Conservation (phyloP, 2,888 invertebrate species). For the Drosophila stalkeri region DNA sequence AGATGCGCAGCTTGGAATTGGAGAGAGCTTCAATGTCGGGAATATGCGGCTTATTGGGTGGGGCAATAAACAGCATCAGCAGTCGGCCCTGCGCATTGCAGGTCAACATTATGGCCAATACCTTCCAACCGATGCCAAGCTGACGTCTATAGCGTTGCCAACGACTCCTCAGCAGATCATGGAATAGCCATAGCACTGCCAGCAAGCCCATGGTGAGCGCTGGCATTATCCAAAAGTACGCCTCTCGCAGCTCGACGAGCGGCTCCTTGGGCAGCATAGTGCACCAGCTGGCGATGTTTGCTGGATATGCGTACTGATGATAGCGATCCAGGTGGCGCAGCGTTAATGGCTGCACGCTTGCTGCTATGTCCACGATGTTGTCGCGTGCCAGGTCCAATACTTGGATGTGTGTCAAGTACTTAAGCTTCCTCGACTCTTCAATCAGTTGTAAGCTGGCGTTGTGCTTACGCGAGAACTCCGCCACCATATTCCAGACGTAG, state of each 20-base stretch:
- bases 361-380: conserved; percentile 54
- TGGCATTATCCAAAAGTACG: conserved; percentile 26
- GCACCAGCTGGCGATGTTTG: conserved; percentile 58
- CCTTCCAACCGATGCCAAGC: conserved; percentile 43
- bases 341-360: conserved; percentile 50
- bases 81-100: conserved; percentile 53
- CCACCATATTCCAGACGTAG: conserved; percentile 64
- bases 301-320: conserved; percentile 56
- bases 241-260: conserved; percentile 15
- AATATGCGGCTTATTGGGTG: conserved; percentile 35
- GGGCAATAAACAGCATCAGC: conserved; percentile 34
- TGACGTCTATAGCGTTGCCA: conserved; percentile 41
- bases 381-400: conserved; percentile 43
- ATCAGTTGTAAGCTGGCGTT: conserved; percentile 54
- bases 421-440: conserved; percentile 1
- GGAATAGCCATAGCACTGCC: conserved; percentile 25
- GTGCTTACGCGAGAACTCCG: conserved; percentile 44
- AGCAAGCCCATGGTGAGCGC: conserved; percentile 18
- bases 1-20: conserved; percentile 41
- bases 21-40: conserved; percentile 35
- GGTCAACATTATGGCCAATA: conserved; percentile 37
- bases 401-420: conserved; percentile 35
- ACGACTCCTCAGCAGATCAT: conserved; percentile 15
- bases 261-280: conserved; percentile 63
- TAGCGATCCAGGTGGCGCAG: conserved; percentile 14